These are phyloP conservation scores for Ctenopoma kingsleyae DNA, from an alignment of 2,797 vertebrate species.

Conservation along the genomic window DNA sequence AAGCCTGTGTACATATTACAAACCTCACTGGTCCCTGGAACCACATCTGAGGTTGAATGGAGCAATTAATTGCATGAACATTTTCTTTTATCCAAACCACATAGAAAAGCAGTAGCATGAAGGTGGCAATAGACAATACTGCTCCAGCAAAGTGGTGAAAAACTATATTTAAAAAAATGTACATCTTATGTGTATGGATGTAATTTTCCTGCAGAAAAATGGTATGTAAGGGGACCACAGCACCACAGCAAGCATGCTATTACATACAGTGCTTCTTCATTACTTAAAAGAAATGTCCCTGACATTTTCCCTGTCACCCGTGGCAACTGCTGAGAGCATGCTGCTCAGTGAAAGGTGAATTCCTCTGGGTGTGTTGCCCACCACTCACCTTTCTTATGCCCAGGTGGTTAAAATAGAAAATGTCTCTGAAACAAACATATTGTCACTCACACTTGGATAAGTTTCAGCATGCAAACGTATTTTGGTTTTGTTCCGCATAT, in stretches of 20 bases:
- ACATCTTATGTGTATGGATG: slow-evolving; percentile 20
- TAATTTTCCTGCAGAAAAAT: slow-evolving; percentile 25
- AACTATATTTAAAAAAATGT: slow-evolving; percentile 6
- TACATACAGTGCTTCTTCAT: slow-evolving; percentile 32
- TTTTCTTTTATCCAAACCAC: slow-evolving; percentile 43
- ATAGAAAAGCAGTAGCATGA: slow-evolving; percentile 23
- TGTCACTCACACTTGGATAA: slow-evolving; percentile 44
- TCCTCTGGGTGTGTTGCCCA: slow-evolving; percentile 69
- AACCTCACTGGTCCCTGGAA: slow-evolving; percentile 50
- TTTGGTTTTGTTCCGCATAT: slow-evolving; percentile 44
- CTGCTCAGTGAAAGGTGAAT: slow-evolving; percentile 81
- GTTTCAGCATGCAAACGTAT: slow-evolving; percentile 49
- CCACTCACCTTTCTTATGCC: slow-evolving; percentile 56
- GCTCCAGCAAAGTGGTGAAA: slow-evolving; percentile 24
- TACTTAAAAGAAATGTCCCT: slow-evolving; percentile 56
- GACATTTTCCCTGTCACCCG: slow-evolving; percentile 81
- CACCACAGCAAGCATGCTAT: slow-evolving; percentile 22
- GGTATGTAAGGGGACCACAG: neutral
- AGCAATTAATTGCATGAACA: slow-evolving; percentile 41
- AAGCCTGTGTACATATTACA: slow-evolving; percentile 46
- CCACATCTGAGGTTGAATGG: slow-evolving; percentile 48
- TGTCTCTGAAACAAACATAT: slow-evolving; percentile 59
- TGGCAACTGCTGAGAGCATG: slow-evolving; percentile 77
- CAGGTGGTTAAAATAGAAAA: slow-evolving; percentile 78
- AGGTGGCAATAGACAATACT: slow-evolving; percentile 11